phyloP scores from a whole-genome alignment of 2,888 invertebrate species.

The Malthinus flaveolus region DNA sequence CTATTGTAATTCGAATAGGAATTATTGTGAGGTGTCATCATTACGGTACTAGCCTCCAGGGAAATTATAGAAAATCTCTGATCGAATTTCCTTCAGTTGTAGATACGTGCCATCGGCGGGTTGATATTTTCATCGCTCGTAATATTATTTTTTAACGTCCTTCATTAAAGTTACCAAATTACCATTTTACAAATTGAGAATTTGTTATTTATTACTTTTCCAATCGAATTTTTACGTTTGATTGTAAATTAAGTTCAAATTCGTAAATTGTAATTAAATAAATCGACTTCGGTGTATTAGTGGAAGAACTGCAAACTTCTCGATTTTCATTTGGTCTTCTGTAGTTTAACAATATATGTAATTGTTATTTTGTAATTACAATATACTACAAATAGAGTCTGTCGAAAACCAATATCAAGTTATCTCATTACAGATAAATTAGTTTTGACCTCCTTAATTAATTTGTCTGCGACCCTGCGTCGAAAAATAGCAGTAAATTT shows the following conservation, averaged over 20 bases:
- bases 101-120: background rate
- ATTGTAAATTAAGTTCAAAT: background rate
- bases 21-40: conserved; percentile 7
- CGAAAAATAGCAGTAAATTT: too few relatives aligned
- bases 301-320: conserved; percentile 5
- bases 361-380: conserved; percentile 28
- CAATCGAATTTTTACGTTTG: background rate
- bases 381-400: conserved; percentile 36
- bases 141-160: too few relatives aligned
- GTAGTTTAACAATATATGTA: conserved; percentile 8
- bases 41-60: conserved; percentile 27
- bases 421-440: conserved; percentile 37
- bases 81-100: conserved; percentile 30
- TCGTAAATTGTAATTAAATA: background rate
- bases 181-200: too few relatives aligned
- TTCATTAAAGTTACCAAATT: too few relatives aligned
- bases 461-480: conserved; percentile 2
- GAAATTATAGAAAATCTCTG: conserved; percentile 37
- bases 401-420: conserved; percentile 32
- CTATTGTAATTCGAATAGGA: conserved; percentile 11
- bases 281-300: too few relatives aligned
- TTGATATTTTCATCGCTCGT: too few relatives aligned
- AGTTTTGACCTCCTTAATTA: conserved; percentile 28
- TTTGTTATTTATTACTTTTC: background rate
- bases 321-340: conserved; percentile 7